Percentiles rank a stretch among this genome's conserved stretches.
phyloP scores from a whole-genome alignment of 2,888 invertebrate species.

The Andrena praecox region DNA sequence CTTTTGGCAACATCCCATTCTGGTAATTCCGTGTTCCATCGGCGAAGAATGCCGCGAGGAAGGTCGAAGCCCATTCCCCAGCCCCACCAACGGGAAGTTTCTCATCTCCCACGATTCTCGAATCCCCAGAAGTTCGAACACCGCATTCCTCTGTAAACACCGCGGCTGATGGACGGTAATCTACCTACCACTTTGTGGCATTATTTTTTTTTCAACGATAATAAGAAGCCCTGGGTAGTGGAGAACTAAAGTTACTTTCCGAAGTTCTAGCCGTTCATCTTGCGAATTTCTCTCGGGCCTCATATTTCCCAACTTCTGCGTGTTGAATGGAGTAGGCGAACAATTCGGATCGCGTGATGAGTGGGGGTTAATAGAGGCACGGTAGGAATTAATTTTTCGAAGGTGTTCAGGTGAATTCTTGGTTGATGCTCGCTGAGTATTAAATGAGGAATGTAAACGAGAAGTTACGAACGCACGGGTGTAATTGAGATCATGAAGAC shows the following conservation, averaged over 20 bases:
- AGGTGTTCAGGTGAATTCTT: too few species aligned
- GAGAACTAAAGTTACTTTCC: conserved; percentile 20
- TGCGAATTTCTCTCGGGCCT: neutral
- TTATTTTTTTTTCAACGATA: conserved; percentile 4
- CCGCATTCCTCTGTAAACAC: too few species aligned
- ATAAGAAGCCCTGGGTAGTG: conserved; percentile 3
- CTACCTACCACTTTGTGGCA: neutral
- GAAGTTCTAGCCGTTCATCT: conserved; percentile 15
- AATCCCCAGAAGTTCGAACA: neutral
- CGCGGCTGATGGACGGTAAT: too few species aligned
- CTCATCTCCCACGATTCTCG: neutral
- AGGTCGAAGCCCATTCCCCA: neutral
- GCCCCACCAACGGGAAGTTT: neutral
- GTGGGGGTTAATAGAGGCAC: too few species aligned
- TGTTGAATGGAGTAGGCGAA: too few species aligned
- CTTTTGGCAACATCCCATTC: conserved; percentile 31
- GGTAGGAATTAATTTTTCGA: too few species aligned
- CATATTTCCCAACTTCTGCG: neutral
- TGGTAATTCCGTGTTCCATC: neutral
- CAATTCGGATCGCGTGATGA: too few species aligned
- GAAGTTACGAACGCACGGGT: neutral
- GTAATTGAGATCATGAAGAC: neutral
- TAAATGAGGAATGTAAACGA: neutral
- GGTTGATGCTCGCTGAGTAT: neutral
- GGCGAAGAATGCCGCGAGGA: neutral